Base-by-base conservation (phyloP, 2,113 vertebrate genomes). In the Brienomyrus longianalis region DNA sequence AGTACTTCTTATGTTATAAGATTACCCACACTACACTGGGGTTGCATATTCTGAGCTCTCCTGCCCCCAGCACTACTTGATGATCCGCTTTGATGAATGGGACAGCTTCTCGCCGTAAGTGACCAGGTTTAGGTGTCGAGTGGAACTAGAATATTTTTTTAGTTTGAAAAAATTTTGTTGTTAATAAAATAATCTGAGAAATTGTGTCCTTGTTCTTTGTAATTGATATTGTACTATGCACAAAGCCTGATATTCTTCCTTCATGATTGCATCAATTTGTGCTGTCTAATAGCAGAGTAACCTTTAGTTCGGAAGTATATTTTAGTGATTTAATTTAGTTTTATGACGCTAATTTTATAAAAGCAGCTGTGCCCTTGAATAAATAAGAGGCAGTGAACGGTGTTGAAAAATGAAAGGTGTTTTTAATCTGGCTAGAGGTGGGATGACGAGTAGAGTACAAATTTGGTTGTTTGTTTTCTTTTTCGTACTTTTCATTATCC, bases 161-260 rank as follows among this genome's bases (percentile, higher is more conserved):
- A 45, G 88, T 74, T 74, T 47, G 59, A 48, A 50, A 5, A 50
- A 88, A 35, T 88, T 13, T 23, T 88, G 23, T 50, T 70, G 62
- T 50, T 66, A 88, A 88, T 88, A 88, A 88, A 88, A 48, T 13
- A 45, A 31, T 88, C 39, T 47, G 56, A 88, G 39, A 88, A 43
- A 88, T 35, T 45, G 59, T 88, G 62, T 74, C 45, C n/a, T 8
- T 15, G 13, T 88, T 3, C 7, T 77, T 88, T 77, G 45, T 77
- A 51, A 70, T 77, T 11, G 27, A 85, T 48, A 27, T 50, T 47
- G 7, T 85, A 10, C 11, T 27, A 0, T 70, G 62, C 62, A 27
- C 0, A 13, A 31, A 27, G 10, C n/a, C n/a, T 4, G 62, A 31
- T 70, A 4, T 31, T 31, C 62, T 27, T 13, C 62, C 31, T 27